A percentile compares a stretch with the other conserved stretches of the same genome.
Evolutionary conservation across 1,140 invertebrate species (phyloP).

Genomic region (Mylabris phalerata): DNA sequence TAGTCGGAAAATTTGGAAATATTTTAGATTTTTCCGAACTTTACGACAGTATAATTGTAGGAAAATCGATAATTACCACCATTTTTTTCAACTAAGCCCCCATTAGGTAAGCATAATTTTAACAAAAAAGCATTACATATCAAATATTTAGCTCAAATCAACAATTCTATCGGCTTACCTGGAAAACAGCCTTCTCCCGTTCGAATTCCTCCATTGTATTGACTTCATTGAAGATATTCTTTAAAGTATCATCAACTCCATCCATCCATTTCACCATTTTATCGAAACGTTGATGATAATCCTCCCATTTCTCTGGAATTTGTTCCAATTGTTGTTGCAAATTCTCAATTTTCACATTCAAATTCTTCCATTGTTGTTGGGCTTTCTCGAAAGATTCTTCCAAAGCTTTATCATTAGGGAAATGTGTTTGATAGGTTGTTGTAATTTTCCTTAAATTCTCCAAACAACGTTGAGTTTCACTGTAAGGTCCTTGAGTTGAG

Average conservation of each 20-base stretch:
- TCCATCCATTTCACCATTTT: constrained; percentile 90
- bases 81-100: constrained; percentile 13
- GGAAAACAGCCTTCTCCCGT: constrained; percentile 77
- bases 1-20: background rate
- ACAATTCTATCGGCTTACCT: constrained; percentile 53
- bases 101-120: constrained; percentile 2
- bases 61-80: constrained; percentile 7
- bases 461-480: constrained; percentile 66
- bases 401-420: constrained; percentile 57
- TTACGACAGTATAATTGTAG: background rate
- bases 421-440: constrained; percentile 55
- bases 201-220: constrained; percentile 84
- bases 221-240: constrained; percentile 76
- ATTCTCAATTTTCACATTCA: constrained; percentile 62
- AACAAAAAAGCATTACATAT: constrained; percentile 2
- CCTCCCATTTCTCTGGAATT: constrained; percentile 84
- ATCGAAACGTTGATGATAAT: constrained; percentile 73
- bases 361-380: constrained; percentile 64
- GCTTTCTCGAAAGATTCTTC: constrained; percentile 60
- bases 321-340: constrained; percentile 72
- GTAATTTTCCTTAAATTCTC: constrained; percentile 67
- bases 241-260: constrained; percentile 72
- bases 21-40: background rate
- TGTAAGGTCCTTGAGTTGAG: constrained; percentile 57
- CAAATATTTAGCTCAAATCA: background rate